These are phyloP conservation scores for Psittacula derbiana DNA, from an alignment of 2,797 vertebrate genomes.

Conservation along the genomic window DNA sequence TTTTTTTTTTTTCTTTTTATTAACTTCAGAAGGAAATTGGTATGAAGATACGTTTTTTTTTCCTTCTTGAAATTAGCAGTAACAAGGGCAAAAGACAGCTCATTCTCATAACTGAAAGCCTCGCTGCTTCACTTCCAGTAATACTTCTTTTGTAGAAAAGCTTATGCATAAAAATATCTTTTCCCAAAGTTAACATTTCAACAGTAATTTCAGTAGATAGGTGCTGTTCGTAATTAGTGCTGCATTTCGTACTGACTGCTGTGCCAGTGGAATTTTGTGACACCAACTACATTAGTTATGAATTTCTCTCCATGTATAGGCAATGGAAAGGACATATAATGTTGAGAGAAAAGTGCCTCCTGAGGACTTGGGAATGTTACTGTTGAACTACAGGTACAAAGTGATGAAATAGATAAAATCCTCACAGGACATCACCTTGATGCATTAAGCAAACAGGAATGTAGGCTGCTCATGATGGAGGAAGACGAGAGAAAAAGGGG, in stretches of 20 bases:
- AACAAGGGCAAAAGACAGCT: constrained; percentile 25
- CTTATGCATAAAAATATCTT: constrained; percentile 38
- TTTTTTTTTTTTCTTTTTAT: neutral
- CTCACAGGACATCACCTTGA: constrained; percentile 33
- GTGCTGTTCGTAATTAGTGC: constrained; percentile 31
- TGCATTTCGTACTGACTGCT: neutral
- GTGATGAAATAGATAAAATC: constrained; percentile 32
- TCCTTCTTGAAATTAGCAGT: neutral
- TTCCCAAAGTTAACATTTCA: constrained; percentile 38
- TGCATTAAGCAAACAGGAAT: neutral
- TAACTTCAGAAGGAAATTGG: neutral
- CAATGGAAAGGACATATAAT: neutral
- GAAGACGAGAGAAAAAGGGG: neutral
- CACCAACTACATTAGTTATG: neutral
- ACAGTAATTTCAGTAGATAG: constrained; percentile 29
- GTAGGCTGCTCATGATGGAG: constrained; percentile 2
- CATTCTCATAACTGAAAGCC: neutral
- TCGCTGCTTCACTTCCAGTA: constrained; percentile 5
- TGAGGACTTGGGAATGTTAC: constrained; percentile 5
- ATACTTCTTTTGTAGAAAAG: constrained; percentile 22
- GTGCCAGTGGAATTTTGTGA: constrained; percentile 24
- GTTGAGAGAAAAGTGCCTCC: constrained; percentile 30
- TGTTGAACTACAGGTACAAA: constrained; percentile 11
- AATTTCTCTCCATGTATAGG: neutral
- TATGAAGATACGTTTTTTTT: neutral